phyloP scores from a whole-genome alignment of 2,797 vertebrate species.

The Rhinoraja longicauda region DNA sequence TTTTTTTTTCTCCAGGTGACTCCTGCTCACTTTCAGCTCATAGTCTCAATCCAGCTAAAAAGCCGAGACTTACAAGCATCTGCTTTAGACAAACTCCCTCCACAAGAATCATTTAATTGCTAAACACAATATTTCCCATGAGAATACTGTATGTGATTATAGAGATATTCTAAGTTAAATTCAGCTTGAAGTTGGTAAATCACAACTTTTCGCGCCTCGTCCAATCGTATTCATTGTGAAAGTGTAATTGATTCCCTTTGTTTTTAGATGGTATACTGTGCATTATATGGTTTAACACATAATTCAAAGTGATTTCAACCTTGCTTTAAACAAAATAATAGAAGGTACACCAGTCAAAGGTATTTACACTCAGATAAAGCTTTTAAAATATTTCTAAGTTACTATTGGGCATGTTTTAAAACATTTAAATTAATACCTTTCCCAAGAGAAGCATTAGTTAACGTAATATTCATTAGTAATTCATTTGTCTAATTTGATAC shows the following conservation, averaged over 20 bases:
- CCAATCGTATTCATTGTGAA: not conserved
- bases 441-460: not conserved
- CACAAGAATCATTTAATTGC: not conserved
- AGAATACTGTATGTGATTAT: not conserved
- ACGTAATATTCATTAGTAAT: not conserved
- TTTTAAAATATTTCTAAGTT: not conserved
- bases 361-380: not conserved
- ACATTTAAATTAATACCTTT: not conserved
- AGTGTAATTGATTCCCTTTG: not conserved
- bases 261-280: not conserved
- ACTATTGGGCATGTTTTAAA: not conserved
- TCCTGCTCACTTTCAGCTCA: not conserved
- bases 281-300: not conserved
- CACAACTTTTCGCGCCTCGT: not conserved
- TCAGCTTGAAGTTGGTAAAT: not conserved
- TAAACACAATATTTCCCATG: no score
- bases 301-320: not conserved
- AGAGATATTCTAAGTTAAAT: constrained; percentile 7
- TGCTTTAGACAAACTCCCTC: not conserved
- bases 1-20: not conserved
- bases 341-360: not conserved
- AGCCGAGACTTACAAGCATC: not conserved
- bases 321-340: not conserved
- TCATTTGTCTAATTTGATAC: not conserved
- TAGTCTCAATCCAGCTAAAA: not conserved